Base-by-base conservation (phyloP, 1,140 invertebrate species). In the Melipona quadrifasciata region DNA sequence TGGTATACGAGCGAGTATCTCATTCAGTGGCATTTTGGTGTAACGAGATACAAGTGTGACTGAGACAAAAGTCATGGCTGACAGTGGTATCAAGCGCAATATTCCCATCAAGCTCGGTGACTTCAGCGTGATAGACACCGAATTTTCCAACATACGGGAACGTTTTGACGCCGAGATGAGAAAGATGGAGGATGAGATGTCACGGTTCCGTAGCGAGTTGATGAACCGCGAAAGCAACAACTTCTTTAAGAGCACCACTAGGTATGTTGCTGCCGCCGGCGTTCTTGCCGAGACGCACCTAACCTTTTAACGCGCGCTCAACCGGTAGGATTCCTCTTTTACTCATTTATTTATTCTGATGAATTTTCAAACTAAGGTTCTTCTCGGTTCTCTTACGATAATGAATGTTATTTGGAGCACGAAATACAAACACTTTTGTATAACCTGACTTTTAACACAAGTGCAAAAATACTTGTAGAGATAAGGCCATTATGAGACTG, bases 121-220 rank as follows among this genome's bases (percentile, higher is more conserved):
- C 94, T 98, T 98, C 96, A 98, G 97, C 94, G 98, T 99, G 88
- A 98, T 99, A 94, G 99, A 99, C 95, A 98, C 97, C 75, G 99
- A 99, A 95, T 99, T 99, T 95, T 98, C 98, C 91, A 98, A 97
- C 94, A 99, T 99, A 93, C 96, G 98, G 86, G 98, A 99, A 93
- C 96, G 98, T 85, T 99, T 99, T 94, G 99, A 99, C 94, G 97
- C 96, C 78, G 99, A 99, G 96, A 99, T 99, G 99, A 96, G 97
- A 90, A 98, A 98, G 95, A 99, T 99, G 98, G 99, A 99, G 95
- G 98, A 99, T 89, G 99, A 99, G 95, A 99, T 99, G 99, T 97
- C 97, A 93, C 97, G 98, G 95, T 99, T 99, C 96, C 96, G 99
- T 87, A 97, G 97, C 83, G 98, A 99, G 94, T 95, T 99, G 76